phyloP scores from a whole-genome alignment of 2,888 invertebrate genomes.

The Cylloceria caligata region DNA sequence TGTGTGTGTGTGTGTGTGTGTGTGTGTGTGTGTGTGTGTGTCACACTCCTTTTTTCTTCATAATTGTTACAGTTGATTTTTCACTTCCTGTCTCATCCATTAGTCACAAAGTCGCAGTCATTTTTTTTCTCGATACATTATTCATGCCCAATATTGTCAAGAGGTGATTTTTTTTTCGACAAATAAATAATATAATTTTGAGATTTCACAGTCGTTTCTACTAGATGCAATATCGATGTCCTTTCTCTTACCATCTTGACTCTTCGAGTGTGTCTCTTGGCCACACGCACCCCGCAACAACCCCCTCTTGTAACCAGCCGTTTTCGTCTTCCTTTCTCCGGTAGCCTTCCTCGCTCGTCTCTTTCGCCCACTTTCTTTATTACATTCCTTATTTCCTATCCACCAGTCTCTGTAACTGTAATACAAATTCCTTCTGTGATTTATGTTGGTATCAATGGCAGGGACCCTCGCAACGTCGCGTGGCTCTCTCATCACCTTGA shows the following conservation, averaged over 20 bases:
- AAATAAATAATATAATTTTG: neutral
- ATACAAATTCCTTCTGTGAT: slow-evolving; percentile 85
- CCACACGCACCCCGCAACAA: neutral
- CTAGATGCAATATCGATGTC: neutral
- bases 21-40: too few species aligned
- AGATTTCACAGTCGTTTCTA: neutral
- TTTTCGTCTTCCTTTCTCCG: slow-evolving; percentile 25
- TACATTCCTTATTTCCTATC: slow-evolving; percentile 85
- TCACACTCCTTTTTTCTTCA: too few species aligned
- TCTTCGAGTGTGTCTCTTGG: slow-evolving; percentile 17
- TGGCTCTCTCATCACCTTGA: slow-evolving; percentile 63
- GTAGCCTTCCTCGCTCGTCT: slow-evolving; percentile 5
- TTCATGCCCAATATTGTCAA: too few species aligned
- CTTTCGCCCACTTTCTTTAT: slow-evolving; percentile 83
- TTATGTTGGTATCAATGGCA: slow-evolving; percentile 85
- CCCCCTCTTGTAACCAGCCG: neutral
- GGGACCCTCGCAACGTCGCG: slow-evolving; percentile 68
- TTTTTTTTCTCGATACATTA: too few species aligned
- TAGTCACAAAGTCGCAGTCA: too few species aligned
- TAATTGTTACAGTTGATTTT: too few species aligned
- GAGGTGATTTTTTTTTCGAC: too few species aligned
- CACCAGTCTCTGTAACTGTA: slow-evolving; percentile 84
- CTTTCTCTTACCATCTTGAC: slow-evolving; percentile 8
- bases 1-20: too few species aligned
- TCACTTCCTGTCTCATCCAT: too few species aligned